A percentile compares a stretch with the other conserved stretches of the same genome.
These are phyloP conservation scores for Forbesichthys papilliferus DNA, from an alignment of 2,113 vertebrate genomes.

Conservation along the genomic window DNA sequence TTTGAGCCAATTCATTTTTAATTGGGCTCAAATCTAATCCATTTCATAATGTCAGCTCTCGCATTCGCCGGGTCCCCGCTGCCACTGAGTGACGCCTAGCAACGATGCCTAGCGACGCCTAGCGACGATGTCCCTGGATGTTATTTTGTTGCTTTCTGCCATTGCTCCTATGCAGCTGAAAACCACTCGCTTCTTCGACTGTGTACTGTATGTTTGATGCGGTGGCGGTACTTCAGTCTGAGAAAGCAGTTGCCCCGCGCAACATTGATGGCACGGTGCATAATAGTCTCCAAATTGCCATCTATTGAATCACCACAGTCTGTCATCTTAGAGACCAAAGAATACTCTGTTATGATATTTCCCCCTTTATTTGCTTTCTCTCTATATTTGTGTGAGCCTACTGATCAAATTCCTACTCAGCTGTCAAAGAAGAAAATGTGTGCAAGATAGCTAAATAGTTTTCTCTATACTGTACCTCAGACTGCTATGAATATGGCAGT, in stretches of 20 bases:
- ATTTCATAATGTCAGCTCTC: constrained; percentile 71
- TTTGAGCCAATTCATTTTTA: constrained; percentile 77
- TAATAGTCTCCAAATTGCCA: constrained; percentile 7
- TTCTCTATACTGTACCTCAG: too few species aligned
- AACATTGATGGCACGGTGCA: constrained; percentile 18
- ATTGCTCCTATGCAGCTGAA: not conserved
- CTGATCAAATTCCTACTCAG: not conserved
- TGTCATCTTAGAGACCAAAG: too few species aligned
- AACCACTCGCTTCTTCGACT: constrained; percentile 21
- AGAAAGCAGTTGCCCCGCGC: not conserved
- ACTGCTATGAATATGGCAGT: too few species aligned
- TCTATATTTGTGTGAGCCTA: not conserved
- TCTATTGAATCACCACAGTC: too few species aligned
- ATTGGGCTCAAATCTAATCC: constrained; percentile 78
- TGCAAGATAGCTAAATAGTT: not conserved
- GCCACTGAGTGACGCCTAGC: constrained; percentile 43
- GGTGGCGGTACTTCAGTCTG: constrained; percentile 9
- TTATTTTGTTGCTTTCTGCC: constrained; percentile 41
- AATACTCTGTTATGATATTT: too few species aligned
- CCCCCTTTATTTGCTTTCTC: not conserved
- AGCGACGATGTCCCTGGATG: constrained; percentile 44
- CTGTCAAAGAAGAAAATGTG: not conserved
- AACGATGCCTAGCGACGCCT: constrained; percentile 12
- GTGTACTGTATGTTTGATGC: constrained; percentile 2
- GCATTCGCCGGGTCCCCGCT: constrained; percentile 55